phyloP scores from a whole-genome alignment of 2,888 invertebrate species.

The Choreutis nemorana region DNA sequence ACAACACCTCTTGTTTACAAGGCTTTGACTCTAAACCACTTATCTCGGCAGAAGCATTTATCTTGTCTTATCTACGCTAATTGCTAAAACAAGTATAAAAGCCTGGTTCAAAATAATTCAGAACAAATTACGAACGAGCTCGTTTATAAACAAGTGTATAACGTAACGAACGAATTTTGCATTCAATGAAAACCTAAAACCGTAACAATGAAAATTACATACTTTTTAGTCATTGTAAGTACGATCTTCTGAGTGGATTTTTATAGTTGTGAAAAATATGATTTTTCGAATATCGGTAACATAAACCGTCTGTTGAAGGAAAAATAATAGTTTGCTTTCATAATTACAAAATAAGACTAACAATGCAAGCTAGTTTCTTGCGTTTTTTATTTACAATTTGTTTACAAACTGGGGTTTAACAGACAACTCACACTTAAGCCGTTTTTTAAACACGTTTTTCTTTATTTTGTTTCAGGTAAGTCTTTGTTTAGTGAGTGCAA shows the following conservation, averaged over 20 bases:
- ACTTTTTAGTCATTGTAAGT: conserved; percentile 50
- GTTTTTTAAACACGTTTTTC: conserved; percentile 4
- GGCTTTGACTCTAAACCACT: conserved; percentile 28
- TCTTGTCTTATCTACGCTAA: conserved; percentile 56
- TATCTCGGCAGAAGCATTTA: conserved; percentile 49
- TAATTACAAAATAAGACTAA: no score
- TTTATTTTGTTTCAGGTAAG: conserved; percentile 35
- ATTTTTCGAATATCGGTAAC: no score
- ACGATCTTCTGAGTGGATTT: no score
- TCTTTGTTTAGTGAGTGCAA: conserved; percentile 43
- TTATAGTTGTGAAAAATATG: no score
- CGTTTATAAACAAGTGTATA: conserved; percentile 32
- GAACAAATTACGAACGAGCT: conserved; percentile 53
- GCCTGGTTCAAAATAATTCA: conserved; percentile 24
- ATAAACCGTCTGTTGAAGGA: no score
- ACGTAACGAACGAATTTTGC: conserved; percentile 49
- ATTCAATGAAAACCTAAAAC: conserved; percentile 23
- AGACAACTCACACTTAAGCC: no score
- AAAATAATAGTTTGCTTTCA: no score
- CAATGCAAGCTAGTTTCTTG: not conserved
- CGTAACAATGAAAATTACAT: conserved; percentile 43
- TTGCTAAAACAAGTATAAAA: conserved; percentile 48
- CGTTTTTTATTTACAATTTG: conserved; percentile 1
- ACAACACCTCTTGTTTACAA: conserved; percentile 54
- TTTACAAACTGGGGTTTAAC: no score